Conservation (phyloP, 2,113 vertebrate species). For the Pao palembangensis region DNA sequence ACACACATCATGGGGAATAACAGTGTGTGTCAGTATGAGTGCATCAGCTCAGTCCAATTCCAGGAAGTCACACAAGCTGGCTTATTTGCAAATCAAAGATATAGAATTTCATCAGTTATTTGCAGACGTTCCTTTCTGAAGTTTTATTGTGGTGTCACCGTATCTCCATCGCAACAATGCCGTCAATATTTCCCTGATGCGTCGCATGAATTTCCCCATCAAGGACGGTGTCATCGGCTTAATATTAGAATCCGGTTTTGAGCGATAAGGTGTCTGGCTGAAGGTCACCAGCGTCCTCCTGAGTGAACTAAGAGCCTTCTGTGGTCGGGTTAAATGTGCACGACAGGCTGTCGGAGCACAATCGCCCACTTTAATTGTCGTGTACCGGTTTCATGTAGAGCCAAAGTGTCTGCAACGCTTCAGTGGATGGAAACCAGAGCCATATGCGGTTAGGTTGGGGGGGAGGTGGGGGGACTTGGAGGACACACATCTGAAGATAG, state of each 20-base stretch:
- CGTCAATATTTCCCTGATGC: slow-evolving; percentile 57
- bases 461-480: neutral
- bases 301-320: slow-evolving; percentile 71
- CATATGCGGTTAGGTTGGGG: slow-evolving; percentile 50
- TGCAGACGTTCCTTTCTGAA: too few species aligned
- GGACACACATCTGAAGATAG: neutral
- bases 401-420: slow-evolving; percentile 74
- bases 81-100: too few species aligned
- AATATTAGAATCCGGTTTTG: slow-evolving; percentile 62
- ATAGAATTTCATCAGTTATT: too few species aligned
- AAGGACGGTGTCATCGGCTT: slow-evolving; percentile 50
- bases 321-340: slow-evolving; percentile 73
- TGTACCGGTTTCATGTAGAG: slow-evolving; percentile 73
- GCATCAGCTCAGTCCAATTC: too few species aligned
- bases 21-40: too few species aligned
- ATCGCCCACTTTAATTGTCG: slow-evolving; percentile 73
- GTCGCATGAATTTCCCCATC: slow-evolving; percentile 70
- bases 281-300: slow-evolving; percentile 64
- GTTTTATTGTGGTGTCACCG: too few species aligned
- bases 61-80: too few species aligned
- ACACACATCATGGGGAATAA: too few species aligned
- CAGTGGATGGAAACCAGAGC: slow-evolving; percentile 65
- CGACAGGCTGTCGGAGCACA: slow-evolving; percentile 63
- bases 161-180: slow-evolving; percentile 5
- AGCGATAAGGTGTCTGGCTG: slow-evolving; percentile 65